These are phyloP conservation scores for Periphyllus acericola DNA, from an alignment of 2,888 invertebrate species.

Conservation along the genomic window DNA sequence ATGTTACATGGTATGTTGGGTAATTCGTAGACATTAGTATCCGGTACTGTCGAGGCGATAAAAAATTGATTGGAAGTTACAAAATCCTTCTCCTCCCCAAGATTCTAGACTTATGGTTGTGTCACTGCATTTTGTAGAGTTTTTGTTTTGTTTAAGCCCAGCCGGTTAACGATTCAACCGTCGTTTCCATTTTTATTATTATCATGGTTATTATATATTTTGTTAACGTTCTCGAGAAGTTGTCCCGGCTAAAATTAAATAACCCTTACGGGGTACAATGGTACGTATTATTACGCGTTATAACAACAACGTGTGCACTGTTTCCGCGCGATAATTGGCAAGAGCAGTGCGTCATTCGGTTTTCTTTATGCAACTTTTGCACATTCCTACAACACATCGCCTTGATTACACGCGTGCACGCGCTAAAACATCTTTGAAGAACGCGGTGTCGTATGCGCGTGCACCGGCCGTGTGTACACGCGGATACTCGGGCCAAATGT, in stretches of 20 bases:
- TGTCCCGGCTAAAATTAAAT: neutral
- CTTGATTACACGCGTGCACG: slow-evolving; percentile 14
- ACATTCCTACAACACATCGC: slow-evolving; percentile 23
- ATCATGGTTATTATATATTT: neutral
- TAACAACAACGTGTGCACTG: too few species aligned
- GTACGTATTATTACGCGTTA: too few species aligned
- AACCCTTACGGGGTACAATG: neutral
- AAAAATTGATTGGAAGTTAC: too few species aligned
- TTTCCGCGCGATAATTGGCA: slow-evolving; percentile 5
- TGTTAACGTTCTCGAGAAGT: neutral
- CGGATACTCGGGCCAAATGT: neutral
- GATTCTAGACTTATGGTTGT: too few species aligned
- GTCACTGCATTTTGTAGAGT: too few species aligned
- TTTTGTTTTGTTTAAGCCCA: neutral
- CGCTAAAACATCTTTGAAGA: too few species aligned
- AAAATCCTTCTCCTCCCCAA: too few species aligned
- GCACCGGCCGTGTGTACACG: too few species aligned
- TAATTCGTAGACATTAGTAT: too few species aligned
- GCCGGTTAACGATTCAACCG: neutral
- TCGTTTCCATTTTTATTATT: neutral
- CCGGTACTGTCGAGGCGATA: too few species aligned
- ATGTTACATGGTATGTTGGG: too few species aligned
- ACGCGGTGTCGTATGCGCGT: too few species aligned
- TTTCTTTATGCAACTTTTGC: slow-evolving; percentile 30
- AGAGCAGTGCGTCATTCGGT: neutral